A percentile compares a stretch with the other conserved stretches of the same genome.
Conservation (phyloP, 2,113 vertebrate genomes). For the Chlorodrepanis virens region DNA sequence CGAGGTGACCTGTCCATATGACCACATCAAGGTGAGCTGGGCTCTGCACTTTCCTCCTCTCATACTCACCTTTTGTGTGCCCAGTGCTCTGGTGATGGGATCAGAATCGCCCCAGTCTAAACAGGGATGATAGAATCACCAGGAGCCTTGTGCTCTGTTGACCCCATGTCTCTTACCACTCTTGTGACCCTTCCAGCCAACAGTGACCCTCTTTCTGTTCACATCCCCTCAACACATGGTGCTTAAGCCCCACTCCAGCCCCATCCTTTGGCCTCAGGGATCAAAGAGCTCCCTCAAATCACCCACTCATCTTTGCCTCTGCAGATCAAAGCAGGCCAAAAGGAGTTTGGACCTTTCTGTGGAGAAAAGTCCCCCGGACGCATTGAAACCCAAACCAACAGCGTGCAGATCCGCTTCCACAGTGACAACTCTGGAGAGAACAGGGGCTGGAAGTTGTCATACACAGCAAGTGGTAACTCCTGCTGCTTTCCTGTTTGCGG, state of each 20-base stretch:
- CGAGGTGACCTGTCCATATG: slow-evolving; percentile 89
- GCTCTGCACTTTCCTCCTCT: not conserved
- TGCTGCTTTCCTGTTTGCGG: not conserved
- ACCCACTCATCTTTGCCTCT: not conserved
- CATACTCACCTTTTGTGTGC: fast-evolving
- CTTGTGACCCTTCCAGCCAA: not conserved
- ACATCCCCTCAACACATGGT: not conserved
- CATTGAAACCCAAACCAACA: slow-evolving; percentile 82
- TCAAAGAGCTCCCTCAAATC: not conserved
- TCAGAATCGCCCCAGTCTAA: not conserved
- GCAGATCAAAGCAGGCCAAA: slow-evolving; percentile 81
- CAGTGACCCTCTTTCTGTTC: not conserved
- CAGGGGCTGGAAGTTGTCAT: slow-evolving; percentile 86
- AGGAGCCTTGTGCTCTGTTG: not conserved
- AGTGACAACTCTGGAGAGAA: slow-evolving; percentile 94
- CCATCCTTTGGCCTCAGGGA: not conserved
- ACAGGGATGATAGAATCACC: not conserved
- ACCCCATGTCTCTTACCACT: not conserved
- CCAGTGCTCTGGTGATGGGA: not conserved
- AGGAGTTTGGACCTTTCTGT: slow-evolving; percentile 86
- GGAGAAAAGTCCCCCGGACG: slow-evolving; percentile 82
- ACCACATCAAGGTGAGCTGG: slow-evolving; percentile 86
- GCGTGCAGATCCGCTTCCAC: slow-evolving; percentile 80
- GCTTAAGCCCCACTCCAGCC: not conserved
- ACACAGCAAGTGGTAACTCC: slow-evolving; percentile 78